Evolutionary conservation across 2,797 vertebrate genomes (phyloP), one percentile per base, ranked within the genome.

Genomic region (Acanthurus tractus): DNA sequence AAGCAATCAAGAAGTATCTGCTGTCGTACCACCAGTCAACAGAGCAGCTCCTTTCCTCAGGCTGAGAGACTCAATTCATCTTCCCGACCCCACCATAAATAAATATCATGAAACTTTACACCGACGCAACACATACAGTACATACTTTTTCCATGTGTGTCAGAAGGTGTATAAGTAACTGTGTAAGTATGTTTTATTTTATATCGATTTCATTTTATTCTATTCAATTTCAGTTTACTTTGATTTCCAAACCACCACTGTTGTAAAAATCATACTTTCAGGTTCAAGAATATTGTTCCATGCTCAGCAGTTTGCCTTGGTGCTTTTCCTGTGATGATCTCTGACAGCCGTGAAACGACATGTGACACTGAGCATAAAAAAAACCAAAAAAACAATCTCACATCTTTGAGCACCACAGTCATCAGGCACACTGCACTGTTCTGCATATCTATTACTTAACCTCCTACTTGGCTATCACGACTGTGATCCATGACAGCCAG

Each of bases 401-500:
- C 22, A 53, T 38, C n/a, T 58, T 4, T 42, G 36, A 40, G 8
- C 42, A 48, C 20, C 18, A 4, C 29, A 29, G 3, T 29, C 29
- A 29, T 5, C 36, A 8, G 62, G 4, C 25, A 15, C 6, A n/a
- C 61, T 12, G 23, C 20, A 14, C 25, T 29, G 25, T 14, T 46
- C 14, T 49, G 50, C 56, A 5, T 18, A 46, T 65, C 20, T 66
- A 59, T 78, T 56, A 63, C 76, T 74, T 66, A 70, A 68, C 68
- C 69, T 57, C 63, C 29, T 56, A 18, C 63, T 78, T 29, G 45
- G 12, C 59, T 49, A 46, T 71, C 70, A 73, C 20, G 72, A 78
- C 70, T 63, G 63, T 72, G 81, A 79, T 74, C 81, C 84, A 69
- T 73, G 78, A 86, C 77, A 79, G 79, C 66, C 72, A 50, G 70